Evolutionary conservation across 2,113 vertebrate genomes (phyloP), one percentile per base, ranked within the genome.

Genomic region (Hemiscyllium ocellatum): DNA sequence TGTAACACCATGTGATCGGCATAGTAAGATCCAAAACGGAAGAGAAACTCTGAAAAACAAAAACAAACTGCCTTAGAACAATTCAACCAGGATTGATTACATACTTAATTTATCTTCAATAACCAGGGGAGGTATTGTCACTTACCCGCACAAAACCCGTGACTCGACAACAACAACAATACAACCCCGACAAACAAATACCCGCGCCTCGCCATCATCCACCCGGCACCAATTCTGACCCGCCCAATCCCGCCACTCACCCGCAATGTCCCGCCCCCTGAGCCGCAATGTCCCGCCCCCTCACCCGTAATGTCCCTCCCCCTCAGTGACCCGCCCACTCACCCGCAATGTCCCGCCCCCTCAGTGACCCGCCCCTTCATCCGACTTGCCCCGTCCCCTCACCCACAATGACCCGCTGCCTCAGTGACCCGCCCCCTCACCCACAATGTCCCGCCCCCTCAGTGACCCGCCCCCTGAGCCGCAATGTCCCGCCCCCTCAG

Each of bases 1-100:
- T 99, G 98, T 89, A 99, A 96, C 95, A 99, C 99, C 98, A 99
- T 98, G 97, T 98, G 97, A 96, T 98, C 95, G 0, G 97, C 97
- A 83, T 98, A 98, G 97, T 98, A 99, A 17, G 98, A 98, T 0
- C 98, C 98, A 95, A 99, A 99, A 50, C 96, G 8, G 26, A 99
- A 96, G 8, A 0, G 37, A 4, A 26, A 90, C 96, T 96, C 98
- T 98, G 95, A 66, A 96, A 96, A 68, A 96, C 56, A 96, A 12
- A 10, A 29, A n/a, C 13, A 65, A 1, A 33, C 12, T n/a, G 56
- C 12, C 0, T 80, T 17, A 61, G 26, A 61, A 61, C 56, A 61
- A 61, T 61, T 61, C 10, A 8, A 61, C 56, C 10, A 61, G 56
- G 7, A 61, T 0, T 61, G 56, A 61, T 61, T 61, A 61, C 24